phyloP scores from a whole-genome alignment of 2,113 vertebrate species.

The Dermatemys mawii region DNA sequence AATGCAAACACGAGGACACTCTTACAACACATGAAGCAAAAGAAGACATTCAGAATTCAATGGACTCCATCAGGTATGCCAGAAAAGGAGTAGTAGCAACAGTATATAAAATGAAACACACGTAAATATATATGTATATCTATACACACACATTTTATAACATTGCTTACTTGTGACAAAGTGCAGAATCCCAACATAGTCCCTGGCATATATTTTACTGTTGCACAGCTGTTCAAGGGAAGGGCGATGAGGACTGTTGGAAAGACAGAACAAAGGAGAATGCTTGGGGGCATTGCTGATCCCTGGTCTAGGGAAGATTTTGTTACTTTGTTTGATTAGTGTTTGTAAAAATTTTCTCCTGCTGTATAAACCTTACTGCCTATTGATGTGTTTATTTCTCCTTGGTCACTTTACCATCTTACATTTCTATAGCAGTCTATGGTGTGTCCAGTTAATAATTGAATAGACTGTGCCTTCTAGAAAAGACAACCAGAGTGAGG shows the following conservation, averaged over 20 bases:
- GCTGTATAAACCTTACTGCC: neutral
- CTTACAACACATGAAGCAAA: neutral
- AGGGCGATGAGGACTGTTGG: neutral
- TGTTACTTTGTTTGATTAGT: neutral
- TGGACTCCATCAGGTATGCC: neutral
- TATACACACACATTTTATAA: neutral
- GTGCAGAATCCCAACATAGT: neutral
- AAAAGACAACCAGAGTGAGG: neutral
- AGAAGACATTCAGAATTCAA: neutral
- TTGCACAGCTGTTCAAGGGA: rapidly evolving
- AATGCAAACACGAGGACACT: neutral
- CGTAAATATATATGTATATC: neutral
- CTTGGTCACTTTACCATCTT: neutral
- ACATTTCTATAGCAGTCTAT: neutral
- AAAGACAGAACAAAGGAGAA: neutral
- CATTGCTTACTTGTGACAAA: rapidly evolving
- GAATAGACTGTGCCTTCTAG: neutral
- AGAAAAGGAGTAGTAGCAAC: neutral
- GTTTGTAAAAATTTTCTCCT: neutral
- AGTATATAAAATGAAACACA: neutral
- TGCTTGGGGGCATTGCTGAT: neutral
- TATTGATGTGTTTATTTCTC: neutral
- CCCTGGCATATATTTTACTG: neutral
- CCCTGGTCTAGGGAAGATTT: neutral
- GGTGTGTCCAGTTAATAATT: neutral